Evolutionary conservation across 2,888 invertebrate species (phyloP), one percentile per base, ranked within the genome.

Genomic region (Nysson spinosus): DNA sequence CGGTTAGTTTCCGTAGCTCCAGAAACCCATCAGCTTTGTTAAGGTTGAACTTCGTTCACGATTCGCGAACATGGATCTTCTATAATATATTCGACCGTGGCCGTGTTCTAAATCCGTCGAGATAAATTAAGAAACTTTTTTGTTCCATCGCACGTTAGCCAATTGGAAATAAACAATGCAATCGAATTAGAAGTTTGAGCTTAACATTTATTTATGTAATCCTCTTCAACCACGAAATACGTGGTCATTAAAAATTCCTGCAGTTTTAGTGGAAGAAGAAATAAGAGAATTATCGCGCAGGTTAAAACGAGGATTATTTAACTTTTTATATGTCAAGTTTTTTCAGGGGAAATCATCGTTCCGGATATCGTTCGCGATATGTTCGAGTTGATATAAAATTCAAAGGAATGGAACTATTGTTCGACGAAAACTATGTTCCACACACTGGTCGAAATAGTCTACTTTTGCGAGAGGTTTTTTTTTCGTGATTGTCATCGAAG

Each of bases 161-260:
- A 9, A 12, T 6, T 3, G 14, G 34, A 34, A 6, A 39, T 51
- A 58, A 57, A 61, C 32, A 49, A 56, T 20, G 34, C 16, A n/a
- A 28, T 19, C 39, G 47, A 34, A 22, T 16, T 43, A 30, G 24
- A 43, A 19, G 3, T 39, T 39, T 39, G 7, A 19, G n/a, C 37
- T 39, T 11, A 11, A 20, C 17, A 20, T 39, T n/a, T 19, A 20
- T 6, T 42, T 24, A 14, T n/a, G n/a, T n/a, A 42, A 28, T 35
- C 30, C 17, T 37, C n/a, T 9, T 20, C 12, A 12, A 7, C 19
- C n/a, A 26, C 20, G 17, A 28, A 44, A 49, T 35, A 37, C 37
- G 16, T 17, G 55, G 22, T 54, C 54, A 46, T 65, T 68, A 65
- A 55, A 55, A 65, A 66, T 62, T 63, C 65, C 32, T 26, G 14